Base-by-base conservation (phyloP, 2,888 invertebrate genomes). In the Xestia sexstrigata region DNA sequence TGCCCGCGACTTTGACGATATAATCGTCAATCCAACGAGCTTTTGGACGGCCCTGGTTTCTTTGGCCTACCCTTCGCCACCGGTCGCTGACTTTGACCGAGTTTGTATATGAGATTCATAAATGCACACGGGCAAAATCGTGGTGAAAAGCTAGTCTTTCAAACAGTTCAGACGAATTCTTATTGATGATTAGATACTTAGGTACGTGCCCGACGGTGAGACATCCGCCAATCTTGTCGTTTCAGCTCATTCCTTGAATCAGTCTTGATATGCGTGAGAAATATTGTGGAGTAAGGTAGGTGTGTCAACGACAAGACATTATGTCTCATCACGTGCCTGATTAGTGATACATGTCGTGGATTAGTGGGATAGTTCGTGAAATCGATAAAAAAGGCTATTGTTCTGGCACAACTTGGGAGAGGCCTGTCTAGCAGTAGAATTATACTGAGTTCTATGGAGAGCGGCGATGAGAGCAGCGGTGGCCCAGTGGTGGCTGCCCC, bases 201-300 rank as follows among this genome's bases (percentile, higher is more conserved):
- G 35, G 2, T 49, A 69, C 85, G 75, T 75, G 85, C 39, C 26
- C 20, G 81, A 52, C 74, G 39, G 60, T 70, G 55, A 20, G 26
- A 67, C 72, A 76, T 84, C 84, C 84, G 78, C 73, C 42, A 77
- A 74, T 78, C 76, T 76, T 63, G 70, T 66, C 62, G 71, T 76
- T 81, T 79, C 74, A 76, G 68, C 62, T 76, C 60, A 70, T 80
- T 81, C 87, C 72, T 74, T 71, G 83, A 83, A 86, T 30, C 74
- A n/a, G 30, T 52, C 62, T 49, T 62, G 63, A 67, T 55, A 45
- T 55, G 74, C 66, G 81, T 87, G 87, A 63, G 74, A 82, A 82
- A 26, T 62, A 35, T 35, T 80, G 52, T 52, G 35, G 45, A 17
- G 15, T 69, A 30, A 39, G 26, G 13, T 26, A 35, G 35, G 49